Base-by-base conservation (phyloP, 2,113 vertebrate species). In the Scomber scombrus region DNA sequence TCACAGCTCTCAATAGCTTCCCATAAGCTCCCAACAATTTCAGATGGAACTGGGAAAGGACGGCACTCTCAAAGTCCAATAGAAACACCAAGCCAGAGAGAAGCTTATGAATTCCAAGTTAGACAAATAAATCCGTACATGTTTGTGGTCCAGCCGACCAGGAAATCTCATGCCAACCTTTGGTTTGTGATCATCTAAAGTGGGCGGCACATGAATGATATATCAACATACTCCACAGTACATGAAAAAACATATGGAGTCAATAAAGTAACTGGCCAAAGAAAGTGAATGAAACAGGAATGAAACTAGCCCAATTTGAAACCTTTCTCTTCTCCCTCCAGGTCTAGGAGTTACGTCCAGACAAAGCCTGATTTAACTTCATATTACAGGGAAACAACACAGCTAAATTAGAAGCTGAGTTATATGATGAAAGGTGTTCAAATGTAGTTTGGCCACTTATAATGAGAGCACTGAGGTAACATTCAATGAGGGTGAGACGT, bases 71-170 rank as follows among this genome's bases (percentile, higher is more conserved):
- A 31, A 74, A 50, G 75, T 91, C 93, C 92, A 94, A 92, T 84
- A 78, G 86, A 93, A 94, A 94, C 91, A 91, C 84, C 78, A 55
- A 52, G 87, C 71, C 77, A 73, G 81, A 71, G 81, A 88, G 90
- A 80, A 78, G 86, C 87, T 84, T 85, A 88, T 85, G 89, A 92
- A 87, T 91, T 91, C 91, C 86, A 80, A 88, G 90, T 93, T 85
- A 90, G 88, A 91, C 90, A 94, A 94, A 92, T 93, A 93, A 93
- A 93, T 92, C 81, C 79, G 79, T 86, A 90, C 91, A 92, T 92
- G 89, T 92, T 88, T 94, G 93, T 74, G 89, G 91, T 92, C 55
- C 77, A 78, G 88, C 79, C 89, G 79, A 89, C 86, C 86, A 88
- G 80, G 75, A 79, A 62, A 70, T 67, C 65, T 73, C 68, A 80